A percentile compares a stretch with the other conserved stretches of the same genome.
Conservation (phyloP, 1,140 invertebrate genomes). For the Chrysopa pallens region DNA sequence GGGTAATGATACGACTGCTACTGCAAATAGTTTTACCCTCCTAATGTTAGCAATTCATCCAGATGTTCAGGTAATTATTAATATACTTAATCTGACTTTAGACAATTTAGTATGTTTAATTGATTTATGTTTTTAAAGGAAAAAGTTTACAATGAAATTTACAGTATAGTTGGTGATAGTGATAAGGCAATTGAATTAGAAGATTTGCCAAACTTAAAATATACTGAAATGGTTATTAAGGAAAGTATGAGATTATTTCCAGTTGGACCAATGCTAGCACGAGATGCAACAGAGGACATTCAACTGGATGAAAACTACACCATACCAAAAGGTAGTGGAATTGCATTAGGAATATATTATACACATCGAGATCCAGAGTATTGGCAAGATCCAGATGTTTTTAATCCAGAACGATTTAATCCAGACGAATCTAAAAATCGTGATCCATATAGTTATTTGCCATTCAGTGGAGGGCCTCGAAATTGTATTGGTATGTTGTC, state of each 20-base stretch:
- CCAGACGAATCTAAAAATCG: constrained; percentile 21
- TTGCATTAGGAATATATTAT: neutral
- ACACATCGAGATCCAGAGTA: constrained; percentile 26
- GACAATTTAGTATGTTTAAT: neutral
- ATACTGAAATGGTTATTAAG: constrained; percentile 41
- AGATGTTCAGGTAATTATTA: constrained; percentile 11
- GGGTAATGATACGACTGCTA: constrained; percentile 10
- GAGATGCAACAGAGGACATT: constrained; percentile 24
- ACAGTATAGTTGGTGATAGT: constrained; percentile 24
- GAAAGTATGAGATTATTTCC: constrained; percentile 45
- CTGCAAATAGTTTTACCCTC: constrained; percentile 7
- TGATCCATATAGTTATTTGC: constrained; percentile 23
- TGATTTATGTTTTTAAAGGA: constrained; percentile 22
- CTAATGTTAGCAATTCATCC: constrained; percentile 14
- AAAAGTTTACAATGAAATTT: constrained; percentile 36
- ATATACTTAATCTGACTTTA: neutral
- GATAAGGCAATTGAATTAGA: constrained; percentile 21
- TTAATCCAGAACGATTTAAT: constrained; percentile 35
- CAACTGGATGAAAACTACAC: constrained; percentile 7
- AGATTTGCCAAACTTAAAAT: constrained; percentile 36
- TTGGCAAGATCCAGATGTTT: constrained; percentile 33
- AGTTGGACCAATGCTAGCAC: constrained; percentile 33
- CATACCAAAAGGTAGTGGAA: neutral
- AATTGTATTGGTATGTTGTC: constrained; percentile 24
- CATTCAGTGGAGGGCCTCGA: constrained; percentile 29